Evolutionary conservation across 2,888 invertebrate species (phyloP).

Genomic region (Philaethria dido): DNA sequence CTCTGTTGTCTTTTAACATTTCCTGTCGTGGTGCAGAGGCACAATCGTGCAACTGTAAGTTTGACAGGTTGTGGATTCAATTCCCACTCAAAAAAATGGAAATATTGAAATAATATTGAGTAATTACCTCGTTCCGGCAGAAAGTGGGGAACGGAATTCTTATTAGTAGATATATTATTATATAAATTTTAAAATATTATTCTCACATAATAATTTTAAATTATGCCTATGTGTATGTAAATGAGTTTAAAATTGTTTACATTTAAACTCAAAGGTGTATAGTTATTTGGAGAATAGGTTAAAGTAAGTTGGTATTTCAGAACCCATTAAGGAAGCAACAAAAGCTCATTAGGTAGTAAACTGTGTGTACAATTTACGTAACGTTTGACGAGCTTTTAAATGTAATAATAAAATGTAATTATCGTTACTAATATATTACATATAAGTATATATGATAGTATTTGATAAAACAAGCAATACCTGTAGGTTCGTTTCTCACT

Average conservation of each 20-base stretch:
- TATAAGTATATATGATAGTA: not conserved
- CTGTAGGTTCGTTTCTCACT: not conserved
- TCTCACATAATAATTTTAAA: not conserved
- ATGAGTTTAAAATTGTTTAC: slow-evolving; percentile 1
- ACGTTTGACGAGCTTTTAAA: slow-evolving; percentile 36
- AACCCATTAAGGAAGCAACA: slow-evolving; percentile 28
- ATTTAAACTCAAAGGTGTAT: slow-evolving; percentile 9
- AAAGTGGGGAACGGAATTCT: too few species aligned
- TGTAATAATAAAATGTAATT: not conserved
- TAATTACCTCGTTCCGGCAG: too few species aligned
- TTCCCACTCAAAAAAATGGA: too few species aligned
- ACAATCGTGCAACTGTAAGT: too few species aligned
- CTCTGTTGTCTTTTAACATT: too few species aligned
- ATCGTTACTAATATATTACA: not conserved
- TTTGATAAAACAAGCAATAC: not conserved
- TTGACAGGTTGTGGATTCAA: too few species aligned
- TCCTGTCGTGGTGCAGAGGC: too few species aligned
- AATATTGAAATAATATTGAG: too few species aligned
- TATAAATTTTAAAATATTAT: too few species aligned
- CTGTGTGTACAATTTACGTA: slow-evolving; percentile 31
- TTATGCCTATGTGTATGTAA: not conserved
- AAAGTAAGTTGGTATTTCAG: slow-evolving; percentile 21
- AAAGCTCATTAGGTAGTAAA: slow-evolving; percentile 39
- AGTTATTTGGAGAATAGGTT: slow-evolving; percentile 15
- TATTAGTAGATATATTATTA: too few species aligned